Evolutionary conservation across 2,888 invertebrate species (phyloP), one percentile per base, ranked within the genome.

Genomic region (Dicycla oo): DNA sequence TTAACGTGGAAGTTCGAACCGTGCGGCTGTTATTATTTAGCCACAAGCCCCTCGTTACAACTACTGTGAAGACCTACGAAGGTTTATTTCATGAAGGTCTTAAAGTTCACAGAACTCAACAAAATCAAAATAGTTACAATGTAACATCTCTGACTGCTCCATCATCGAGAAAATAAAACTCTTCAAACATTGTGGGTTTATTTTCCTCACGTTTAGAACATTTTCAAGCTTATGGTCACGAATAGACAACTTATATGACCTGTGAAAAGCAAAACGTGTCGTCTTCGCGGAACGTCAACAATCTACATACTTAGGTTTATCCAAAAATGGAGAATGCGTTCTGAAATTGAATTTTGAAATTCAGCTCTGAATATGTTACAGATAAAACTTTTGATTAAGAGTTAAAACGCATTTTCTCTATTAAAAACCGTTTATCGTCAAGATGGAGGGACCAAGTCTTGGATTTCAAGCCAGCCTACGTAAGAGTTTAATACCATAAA

Each of bases 131-230:
- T 26, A 30, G 49, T 34, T 26, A 45, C 73, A 62, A 53, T 34
- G 45, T 57, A n/a, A 43, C 34, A 63, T 53, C 26, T 45, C 3
- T 7, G 0, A 5, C 60, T 8, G 20, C 23, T 26, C n/a, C 58
- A 34, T 34, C 49, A 51, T 26, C 18, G 6, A 10, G 8, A 54
- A 62, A 63, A 81, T 66, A 81, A 69, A 78, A 69, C 54, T 47
- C 3, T 38, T 30, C 7, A 34, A 51, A 62, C 49, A 67, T 60
- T 47, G 51, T n/a, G 26, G 13, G 57, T 71, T 60, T 78, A 81
- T 81, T 51, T 81, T n/a, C 11, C 47, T 60, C 78, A 67, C 82
- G 82, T 47, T 47, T 23, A 54, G 26, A 30, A 71, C 60, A 81
- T 79, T 77, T 71, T 51, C 45, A 40, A 60, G 51, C 45, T 20